A percentile compares a stretch with the other conserved stretches of the same genome.
Conservation (phyloP, 2,797 vertebrate genomes). For the Ispidina picta region DNA sequence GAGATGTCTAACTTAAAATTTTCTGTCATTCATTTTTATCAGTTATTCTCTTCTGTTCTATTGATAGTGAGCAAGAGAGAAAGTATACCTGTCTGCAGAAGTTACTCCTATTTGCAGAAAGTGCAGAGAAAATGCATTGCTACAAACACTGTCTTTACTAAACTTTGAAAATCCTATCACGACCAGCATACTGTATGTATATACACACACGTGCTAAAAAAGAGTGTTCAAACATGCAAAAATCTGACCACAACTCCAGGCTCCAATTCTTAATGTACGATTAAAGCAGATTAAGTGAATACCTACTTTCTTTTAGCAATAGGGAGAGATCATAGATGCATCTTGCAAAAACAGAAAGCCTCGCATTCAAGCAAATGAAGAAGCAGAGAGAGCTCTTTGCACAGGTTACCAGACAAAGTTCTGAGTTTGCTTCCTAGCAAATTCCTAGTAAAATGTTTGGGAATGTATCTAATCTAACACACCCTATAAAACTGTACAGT, state of each 20-base stretch:
- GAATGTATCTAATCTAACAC: slow-evolving; percentile 33
- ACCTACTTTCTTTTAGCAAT: not conserved
- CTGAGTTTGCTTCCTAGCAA: not conserved
- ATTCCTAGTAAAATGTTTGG: not conserved
- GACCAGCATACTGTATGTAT: not conserved
- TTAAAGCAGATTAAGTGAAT: slow-evolving; percentile 3
- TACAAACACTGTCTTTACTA: not conserved
- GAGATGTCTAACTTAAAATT: not conserved
- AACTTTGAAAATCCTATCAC: not conserved
- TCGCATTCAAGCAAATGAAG: not conserved
- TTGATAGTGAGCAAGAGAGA: not conserved
- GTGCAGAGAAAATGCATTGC: not conserved
- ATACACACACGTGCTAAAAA: not conserved
- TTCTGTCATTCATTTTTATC: not conserved
- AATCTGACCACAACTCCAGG: not conserved
- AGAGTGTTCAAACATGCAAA: not conserved
- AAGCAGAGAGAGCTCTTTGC: not conserved
- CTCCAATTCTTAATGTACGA: not conserved
- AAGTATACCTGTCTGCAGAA: not conserved
- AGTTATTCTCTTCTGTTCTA: not conserved
- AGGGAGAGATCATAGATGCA: not conserved
- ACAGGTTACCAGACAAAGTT: not conserved
- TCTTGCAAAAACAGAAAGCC: not conserved
- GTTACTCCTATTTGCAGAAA: not conserved
- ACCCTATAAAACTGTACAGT: slow-evolving; percentile 34